Base-by-base conservation (phyloP, 1,140 invertebrate genomes). In the Polyergus mexicanus region DNA sequence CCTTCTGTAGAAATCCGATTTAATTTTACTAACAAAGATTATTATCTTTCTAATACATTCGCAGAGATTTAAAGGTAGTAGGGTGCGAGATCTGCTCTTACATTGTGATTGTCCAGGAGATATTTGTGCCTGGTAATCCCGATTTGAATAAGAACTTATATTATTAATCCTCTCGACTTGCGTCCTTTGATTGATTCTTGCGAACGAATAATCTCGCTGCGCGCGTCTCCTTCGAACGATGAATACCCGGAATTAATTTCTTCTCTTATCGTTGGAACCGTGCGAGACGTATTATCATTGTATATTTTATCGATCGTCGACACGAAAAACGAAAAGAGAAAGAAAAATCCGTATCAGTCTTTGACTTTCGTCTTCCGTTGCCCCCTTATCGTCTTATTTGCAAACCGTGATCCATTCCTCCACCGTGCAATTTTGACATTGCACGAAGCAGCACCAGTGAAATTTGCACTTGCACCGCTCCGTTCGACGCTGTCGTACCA, bases 401-500 rank as follows among this genome's bases (percentile, higher is more conserved):
- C 97, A 98, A 86, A 98, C 96, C 63, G 97, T 97, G 86, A 98
- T 96, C 97, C 98, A 98, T 92, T 98, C 97, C 90, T 98, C 97
- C 62, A 97, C 96, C 13, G 96, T 97, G 94, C 98, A 98, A 91
- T 96, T 97, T 88, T 98, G 96, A 93, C 98, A 99, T 92, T 97
- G 96, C 5, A 99, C 98, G 75, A 96, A 95, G 94, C 98, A 99
- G 95, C 98, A 99, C 98, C 98, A 99, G 87, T 97, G 96, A 95
- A 99, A 99, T 93, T 97, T 97, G 95, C 98, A 99, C 89, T 97
- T 96, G 94, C 98, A 99, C 19, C 97, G 95, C 92, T 98, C 97
- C 16, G 96, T 96, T 86, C 97, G 96, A 83, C 97, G 96, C 91
- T 97, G 96, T 91, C 97, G 96, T 22, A 98, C 96, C 63, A 98